A percentile compares a stretch with the other conserved stretches of the same genome.
Conservation (phyloP, 2,888 invertebrate genomes). For the Leptopterna dolabrata region DNA sequence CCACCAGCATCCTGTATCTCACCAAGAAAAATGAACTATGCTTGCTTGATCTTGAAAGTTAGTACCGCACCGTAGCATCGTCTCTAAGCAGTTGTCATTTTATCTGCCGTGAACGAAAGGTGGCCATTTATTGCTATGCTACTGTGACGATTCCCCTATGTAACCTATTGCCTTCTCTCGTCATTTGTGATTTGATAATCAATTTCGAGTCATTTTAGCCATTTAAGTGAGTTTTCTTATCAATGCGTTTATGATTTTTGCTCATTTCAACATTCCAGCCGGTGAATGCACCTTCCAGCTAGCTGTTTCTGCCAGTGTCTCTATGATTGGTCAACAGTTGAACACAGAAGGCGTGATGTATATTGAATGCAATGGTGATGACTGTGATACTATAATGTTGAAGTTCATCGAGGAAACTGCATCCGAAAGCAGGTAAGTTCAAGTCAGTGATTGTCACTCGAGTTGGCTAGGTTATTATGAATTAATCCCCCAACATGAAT, state of each 20-base stretch:
- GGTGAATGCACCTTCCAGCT: slow-evolving; percentile 63
- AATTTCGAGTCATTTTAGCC: too few relatives aligned
- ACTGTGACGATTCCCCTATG: too few relatives aligned
- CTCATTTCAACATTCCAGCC: background rate
- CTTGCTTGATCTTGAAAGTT: slow-evolving; percentile 51
- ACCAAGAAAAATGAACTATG: slow-evolving; percentile 19
- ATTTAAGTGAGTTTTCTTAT: too few relatives aligned
- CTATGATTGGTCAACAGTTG: slow-evolving; percentile 64
- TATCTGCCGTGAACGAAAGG: too few relatives aligned
- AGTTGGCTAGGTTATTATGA: too few relatives aligned
- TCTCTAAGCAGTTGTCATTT: too few relatives aligned
- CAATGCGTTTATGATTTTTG: too few relatives aligned
- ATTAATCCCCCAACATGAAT: too few relatives aligned
- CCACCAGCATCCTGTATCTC: slow-evolving; percentile 23
- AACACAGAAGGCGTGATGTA: slow-evolving; percentile 65
- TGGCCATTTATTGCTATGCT: too few relatives aligned
- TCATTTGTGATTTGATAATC: too few relatives aligned
- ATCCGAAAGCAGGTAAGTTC: slow-evolving; percentile 65
- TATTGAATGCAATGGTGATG: slow-evolving; percentile 65
- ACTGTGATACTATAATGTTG: slow-evolving; percentile 65
- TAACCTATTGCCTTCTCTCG: too few relatives aligned
- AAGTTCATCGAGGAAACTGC: slow-evolving; percentile 68
- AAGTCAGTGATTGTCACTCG: too few relatives aligned
- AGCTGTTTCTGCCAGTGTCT: slow-evolving; percentile 64
- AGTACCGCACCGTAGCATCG: background rate